Evolutionary conservation across 1,140 invertebrate genomes (phyloP).

Genomic region (Panulirus ornatus): DNA sequence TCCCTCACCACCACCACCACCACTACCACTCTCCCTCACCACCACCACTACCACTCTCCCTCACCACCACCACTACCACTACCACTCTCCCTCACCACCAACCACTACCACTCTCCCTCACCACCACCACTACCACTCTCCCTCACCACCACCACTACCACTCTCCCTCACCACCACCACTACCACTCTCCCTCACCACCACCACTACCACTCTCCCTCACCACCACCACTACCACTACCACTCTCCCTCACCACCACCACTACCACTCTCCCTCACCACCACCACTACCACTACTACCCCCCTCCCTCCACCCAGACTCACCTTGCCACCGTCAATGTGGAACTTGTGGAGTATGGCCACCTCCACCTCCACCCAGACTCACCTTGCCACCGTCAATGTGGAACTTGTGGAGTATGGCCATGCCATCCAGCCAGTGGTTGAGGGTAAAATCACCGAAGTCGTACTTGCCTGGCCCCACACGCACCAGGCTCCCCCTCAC

Average conservation of each 20-base stretch:
- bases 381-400: constrained; percentile 45
- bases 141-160: no score
- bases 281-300: background rate
- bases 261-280: background rate
- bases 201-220: background rate
- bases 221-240: background rate
- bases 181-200: background rate
- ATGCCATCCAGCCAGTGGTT: constrained; percentile 66
- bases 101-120: no score
- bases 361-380: background rate
- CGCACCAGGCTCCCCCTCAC: constrained; percentile 65
- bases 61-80: no score
- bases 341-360: constrained; percentile 24
- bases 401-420: constrained; percentile 58
- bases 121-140: no score
- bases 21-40: no score
- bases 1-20: no score
- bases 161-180: background rate
- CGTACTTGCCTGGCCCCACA: constrained; percentile 75
- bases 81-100: no score
- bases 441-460: constrained; percentile 65
- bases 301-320: background rate
- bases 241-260: background rate
- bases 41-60: no score
- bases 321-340: constrained; percentile 35